Evolutionary conservation across 64 coral and sea anemone genomes (phyloP).

Genomic region (Platygyra sinensis): DNA sequence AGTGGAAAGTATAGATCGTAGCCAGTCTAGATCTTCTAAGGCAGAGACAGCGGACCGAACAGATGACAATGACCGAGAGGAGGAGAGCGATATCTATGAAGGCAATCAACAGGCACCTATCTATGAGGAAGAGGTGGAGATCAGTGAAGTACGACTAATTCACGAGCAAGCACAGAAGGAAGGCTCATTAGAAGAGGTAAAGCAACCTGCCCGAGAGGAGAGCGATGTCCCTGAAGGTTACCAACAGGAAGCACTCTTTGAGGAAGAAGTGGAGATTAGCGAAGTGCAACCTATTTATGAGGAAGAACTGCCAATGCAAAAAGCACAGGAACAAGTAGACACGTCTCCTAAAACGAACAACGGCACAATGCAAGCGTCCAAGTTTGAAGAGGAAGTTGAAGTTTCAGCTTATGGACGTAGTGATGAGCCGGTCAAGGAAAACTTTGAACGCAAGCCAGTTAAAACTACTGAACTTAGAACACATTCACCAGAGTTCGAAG

Average conservation of each 20-base stretch:
- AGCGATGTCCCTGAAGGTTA: not conserved
- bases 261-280: conserved; percentile 20
- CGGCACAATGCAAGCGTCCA: not conserved
- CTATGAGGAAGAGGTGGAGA: conserved; percentile 22
- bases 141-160: not conserved
- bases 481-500: conserved; percentile 50
- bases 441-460: not conserved
- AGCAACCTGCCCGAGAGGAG: no score
- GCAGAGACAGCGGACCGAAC: not conserved
- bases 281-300: not conserved
- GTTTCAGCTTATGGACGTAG: not conserved
- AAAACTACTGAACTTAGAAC: not conserved
- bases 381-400: conserved; percentile 71
- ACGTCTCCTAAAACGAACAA: not conserved
- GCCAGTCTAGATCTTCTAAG: not conserved
- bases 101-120: not conserved
- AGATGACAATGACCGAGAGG: not conserved
- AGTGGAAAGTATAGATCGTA: not conserved
- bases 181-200: no score
- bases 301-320: conserved; percentile 65
- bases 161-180: conserved; percentile 54
- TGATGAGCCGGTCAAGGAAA: conserved; percentile 6
- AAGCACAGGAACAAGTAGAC: not conserved
- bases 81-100: not conserved
- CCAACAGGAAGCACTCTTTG: not conserved